A percentile compares a stretch with the other conserved stretches of the same genome.
These are phyloP conservation scores for Prunella himalayana DNA, from an alignment of 2,113 vertebrate species.

Conservation along the genomic window DNA sequence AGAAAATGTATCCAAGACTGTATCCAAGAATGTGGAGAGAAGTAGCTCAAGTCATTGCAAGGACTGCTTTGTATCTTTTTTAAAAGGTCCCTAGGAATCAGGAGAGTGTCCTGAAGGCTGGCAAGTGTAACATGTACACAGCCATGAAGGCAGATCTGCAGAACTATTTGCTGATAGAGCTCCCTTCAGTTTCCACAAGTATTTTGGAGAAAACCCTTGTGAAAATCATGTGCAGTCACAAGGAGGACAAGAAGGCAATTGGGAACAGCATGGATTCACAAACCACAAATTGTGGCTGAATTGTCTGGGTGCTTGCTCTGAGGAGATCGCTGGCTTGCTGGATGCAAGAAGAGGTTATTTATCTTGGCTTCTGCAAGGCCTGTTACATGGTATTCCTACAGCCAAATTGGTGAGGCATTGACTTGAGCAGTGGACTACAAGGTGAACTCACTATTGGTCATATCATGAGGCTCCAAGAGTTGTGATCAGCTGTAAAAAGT, in stretches of 20 bases:
- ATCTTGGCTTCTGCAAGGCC: neutral
- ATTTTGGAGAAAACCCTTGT: neutral
- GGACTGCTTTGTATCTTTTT: neutral
- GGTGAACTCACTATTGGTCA: rapidly evolving
- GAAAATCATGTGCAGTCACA: neutral
- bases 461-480: neutral
- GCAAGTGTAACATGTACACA: neutral
- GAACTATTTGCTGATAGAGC: neutral
- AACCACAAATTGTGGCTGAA: neutral
- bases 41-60: neutral
- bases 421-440: neutral
- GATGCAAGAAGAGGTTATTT: neutral
- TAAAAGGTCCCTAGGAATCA: neutral
- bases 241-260: neutral
- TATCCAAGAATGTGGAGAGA: neutral
- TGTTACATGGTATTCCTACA: neutral
- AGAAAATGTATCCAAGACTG: neutral
- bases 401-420: neutral
- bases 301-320: neutral
- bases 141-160: neutral
- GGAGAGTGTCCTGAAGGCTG: neutral
- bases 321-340: neutral
- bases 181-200: neutral
- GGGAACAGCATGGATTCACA: neutral
- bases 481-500: neutral